Evolutionary conservation across 2,888 invertebrate genomes (phyloP), one percentile per base, ranked within the genome.

Genomic region (Hirtodrosophila duncani): DNA sequence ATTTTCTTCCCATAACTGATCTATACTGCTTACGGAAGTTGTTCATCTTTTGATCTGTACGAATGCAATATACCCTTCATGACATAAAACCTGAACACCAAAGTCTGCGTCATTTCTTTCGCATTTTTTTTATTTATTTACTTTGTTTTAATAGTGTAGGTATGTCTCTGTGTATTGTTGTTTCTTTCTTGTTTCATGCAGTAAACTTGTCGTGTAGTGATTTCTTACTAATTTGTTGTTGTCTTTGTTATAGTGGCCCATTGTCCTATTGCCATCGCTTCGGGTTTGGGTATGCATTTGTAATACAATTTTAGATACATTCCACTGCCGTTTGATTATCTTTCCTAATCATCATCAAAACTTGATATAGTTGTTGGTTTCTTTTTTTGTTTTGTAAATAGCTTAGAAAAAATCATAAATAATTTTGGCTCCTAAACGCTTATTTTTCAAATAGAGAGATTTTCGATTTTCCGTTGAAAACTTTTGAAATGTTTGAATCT

Each of bases 301-400:
- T 72, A 82, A 77, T 82, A 81, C 62, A n/a, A 71, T 63, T 74
- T 59, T 67, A 78, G 78, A 83, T 81, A 81, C 75, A 68, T 66
- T 46, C 59, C 62, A 77, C 64, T 63, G 62, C 65, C 50, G 41
- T 44, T 63, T 33, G 59, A 55, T 55, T 37, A 49, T 59, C 50
- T 39, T 27, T 46, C 53, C 18, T 42, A 33, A 23, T 52, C 33
- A 16, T 21, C 24, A 24, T 41, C 29, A 34, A 48, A n/a, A 38
- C 39, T 51, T 58, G 30, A 58, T 58, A 36, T 27, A 42, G 29
- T 49, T n/a, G n/a, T n/a, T n/a, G 3, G 8, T 26, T 9, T 7
- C 9, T 26, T 26, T 29, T 29, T 11, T 29, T 13, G 3, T 9
- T 3, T 26, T 26, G 26, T 26, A 26, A n/a, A n/a, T 3, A 26